These are phyloP conservation scores for Dryobates pubescens DNA, from an alignment of 2,797 vertebrate species.

Conservation along the genomic window DNA sequence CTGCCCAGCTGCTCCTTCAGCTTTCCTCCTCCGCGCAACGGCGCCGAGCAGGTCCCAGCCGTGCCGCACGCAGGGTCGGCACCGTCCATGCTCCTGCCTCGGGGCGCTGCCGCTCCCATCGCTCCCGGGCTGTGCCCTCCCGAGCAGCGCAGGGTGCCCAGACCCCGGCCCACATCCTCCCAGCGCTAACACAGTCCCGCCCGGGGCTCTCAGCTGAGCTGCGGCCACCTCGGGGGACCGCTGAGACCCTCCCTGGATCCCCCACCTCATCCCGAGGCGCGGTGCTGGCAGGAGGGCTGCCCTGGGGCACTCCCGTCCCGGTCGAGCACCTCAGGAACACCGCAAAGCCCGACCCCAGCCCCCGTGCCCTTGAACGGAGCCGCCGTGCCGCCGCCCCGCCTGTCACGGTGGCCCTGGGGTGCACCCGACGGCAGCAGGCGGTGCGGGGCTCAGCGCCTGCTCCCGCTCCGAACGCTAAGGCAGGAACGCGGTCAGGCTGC, in stretches of 20 bases:
- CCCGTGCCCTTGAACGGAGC: accelerated
- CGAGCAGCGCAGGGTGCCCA: accelerated
- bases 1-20: accelerated
- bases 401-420: no score
- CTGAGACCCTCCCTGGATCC: not conserved
- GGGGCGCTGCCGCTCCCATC: not conserved
- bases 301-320: not conserved
- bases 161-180: not conserved
- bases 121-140: not conserved
- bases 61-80: accelerated
- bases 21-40: accelerated
- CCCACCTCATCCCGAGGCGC: not conserved
- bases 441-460: no score
- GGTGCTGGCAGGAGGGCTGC: no score
- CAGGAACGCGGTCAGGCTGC: not conserved
- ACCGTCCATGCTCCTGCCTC: accelerated
- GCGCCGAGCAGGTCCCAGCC: not conserved
- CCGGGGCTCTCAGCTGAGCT: no score
- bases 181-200: no score
- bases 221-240: not conserved
- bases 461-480: no score
- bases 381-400: not conserved
- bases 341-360: not conserved
- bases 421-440: not conserved
- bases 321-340: not conserved